These are phyloP conservation scores for Antheraea yamamai DNA, from an alignment of 2,888 invertebrate species.

Conservation along the genomic window DNA sequence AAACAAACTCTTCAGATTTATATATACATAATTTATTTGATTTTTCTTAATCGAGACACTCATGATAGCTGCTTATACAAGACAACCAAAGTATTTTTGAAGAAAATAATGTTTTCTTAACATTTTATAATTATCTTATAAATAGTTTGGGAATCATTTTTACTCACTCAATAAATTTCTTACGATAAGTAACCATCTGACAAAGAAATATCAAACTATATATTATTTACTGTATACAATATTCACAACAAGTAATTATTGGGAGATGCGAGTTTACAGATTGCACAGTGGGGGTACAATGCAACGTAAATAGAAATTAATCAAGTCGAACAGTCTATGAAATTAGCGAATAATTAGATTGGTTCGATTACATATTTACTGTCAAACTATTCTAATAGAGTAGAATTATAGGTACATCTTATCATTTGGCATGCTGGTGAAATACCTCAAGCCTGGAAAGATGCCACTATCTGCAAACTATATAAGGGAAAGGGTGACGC, in stretches of 20 bases:
- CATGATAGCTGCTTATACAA: too few relatives aligned
- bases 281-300: slow-evolving; percentile 10
- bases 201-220: too few relatives aligned
- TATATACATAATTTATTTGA: too few relatives aligned
- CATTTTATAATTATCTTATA: too few relatives aligned
- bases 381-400: slow-evolving; percentile 34
- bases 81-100: too few relatives aligned
- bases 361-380: slow-evolving; percentile 38
- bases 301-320: slow-evolving; percentile 35
- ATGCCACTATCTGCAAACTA: slow-evolving; percentile 15
- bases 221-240: not conserved
- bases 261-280: slow-evolving; percentile 8
- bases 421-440: not conserved
- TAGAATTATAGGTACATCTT: slow-evolving; percentile 5
- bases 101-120: too few relatives aligned
- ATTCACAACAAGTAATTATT: slow-evolving; percentile 3
- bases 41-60: too few relatives aligned
- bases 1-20: too few relatives aligned
- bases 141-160: too few relatives aligned
- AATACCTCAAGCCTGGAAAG: slow-evolving; percentile 4
- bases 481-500: slow-evolving; percentile 8
- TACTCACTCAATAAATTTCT: too few relatives aligned
- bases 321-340: slow-evolving; percentile 39
- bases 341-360: slow-evolving; percentile 46
- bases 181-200: too few relatives aligned